Base-by-base conservation (phyloP, 2,888 invertebrate species). In the Drosophila emarginata region DNA sequence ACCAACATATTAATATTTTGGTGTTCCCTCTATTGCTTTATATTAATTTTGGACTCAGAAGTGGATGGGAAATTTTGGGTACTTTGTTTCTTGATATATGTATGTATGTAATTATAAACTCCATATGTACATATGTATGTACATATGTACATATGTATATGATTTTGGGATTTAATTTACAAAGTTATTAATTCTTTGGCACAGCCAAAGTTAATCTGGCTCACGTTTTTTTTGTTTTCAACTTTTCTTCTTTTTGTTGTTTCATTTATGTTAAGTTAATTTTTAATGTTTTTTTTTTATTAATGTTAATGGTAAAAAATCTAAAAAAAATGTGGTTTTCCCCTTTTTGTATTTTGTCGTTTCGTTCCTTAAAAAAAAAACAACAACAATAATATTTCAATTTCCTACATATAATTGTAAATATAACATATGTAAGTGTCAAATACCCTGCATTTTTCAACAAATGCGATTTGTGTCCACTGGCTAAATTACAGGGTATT, bases 221-320 rank as follows among this genome's bases (percentile, higher is more conserved):
- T 21, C 32, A 32, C 11, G 9, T 32, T 32, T 11, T 45, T 45
- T 7, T 45, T 45, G 15, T 26, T 4, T 51, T 9, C 56, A 63
- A 23, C 18, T 23, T 28, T 36, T 12, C 12, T 9, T 14, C 36
- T 40, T 40, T 6, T 45, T 21, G 45, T 9, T 11, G 23, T 39
- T 53, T 40, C 32, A n/a, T 45, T 2, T 40, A 26, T n/a, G 26
- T 53, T 69, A 57, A 45, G 45, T 45, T 15, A 18, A 18, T 45
- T 21, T 45, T 45, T 2, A 11, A 45, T 21, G 3, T 4, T 23
- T 23, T 23, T 23, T 45, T 21, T 21, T 7, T 21, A 59, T 77
- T 82, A 79, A 79, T 61, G 64, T 76, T 86, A 77, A 77, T 77
- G 72, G 75, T 83, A 83, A 86, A 82, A 80, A 82, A 78, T 83